Conservation (phyloP, 2,113 vertebrate species). For the Hemichromis elongatus region DNA sequence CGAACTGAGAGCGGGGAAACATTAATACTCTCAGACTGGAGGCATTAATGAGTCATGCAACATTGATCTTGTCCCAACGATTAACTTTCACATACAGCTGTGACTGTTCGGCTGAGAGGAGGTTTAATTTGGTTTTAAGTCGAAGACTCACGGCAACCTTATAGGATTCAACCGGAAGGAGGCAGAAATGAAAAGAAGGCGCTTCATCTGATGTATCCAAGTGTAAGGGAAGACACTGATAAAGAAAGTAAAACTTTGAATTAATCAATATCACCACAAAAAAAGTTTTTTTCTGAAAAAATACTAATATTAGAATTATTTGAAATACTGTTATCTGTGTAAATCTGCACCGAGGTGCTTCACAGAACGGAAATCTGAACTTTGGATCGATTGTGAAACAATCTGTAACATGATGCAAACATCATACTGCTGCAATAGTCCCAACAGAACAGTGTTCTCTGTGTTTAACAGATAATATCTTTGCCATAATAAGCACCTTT, state of each 20-base stretch:
- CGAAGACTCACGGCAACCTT: background rate
- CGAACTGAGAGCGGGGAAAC: background rate
- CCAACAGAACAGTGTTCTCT: background rate
- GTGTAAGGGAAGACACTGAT: background rate
- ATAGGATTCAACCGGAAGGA: background rate
- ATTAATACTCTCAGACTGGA: background rate
- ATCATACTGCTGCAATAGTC: background rate
- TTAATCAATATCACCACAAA: background rate
- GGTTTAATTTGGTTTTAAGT: background rate
- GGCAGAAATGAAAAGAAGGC: background rate
- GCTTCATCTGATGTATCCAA: background rate
- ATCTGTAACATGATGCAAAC: background rate
- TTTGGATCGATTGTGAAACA: background rate
- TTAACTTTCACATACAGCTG: background rate
- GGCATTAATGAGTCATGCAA: background rate
- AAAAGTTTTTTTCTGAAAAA: background rate
- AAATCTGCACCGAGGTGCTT: background rate
- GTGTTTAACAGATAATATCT: background rate
- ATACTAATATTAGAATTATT: background rate
- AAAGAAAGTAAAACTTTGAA: background rate
- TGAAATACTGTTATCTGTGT: background rate
- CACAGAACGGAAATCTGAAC: background rate
- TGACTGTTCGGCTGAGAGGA: background rate
- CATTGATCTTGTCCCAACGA: background rate
- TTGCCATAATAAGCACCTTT: background rate